These are phyloP conservation scores for Aelia acuminata DNA, from an alignment of 2,888 invertebrate genomes.

Conservation along the genomic window DNA sequence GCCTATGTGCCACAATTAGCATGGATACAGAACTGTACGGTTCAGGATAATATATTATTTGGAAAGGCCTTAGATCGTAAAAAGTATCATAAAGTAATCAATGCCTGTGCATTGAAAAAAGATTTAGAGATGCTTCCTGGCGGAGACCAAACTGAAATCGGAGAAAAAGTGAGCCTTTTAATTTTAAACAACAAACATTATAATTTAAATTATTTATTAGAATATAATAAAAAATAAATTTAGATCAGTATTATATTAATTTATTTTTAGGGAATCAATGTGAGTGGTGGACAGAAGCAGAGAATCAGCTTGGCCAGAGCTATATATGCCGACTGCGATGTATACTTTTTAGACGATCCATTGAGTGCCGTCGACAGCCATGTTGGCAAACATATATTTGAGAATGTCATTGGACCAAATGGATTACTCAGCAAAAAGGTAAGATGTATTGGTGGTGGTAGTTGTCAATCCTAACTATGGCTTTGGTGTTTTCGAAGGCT, in stretches of 20 bases:
- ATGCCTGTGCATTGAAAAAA: constrained; percentile 90
- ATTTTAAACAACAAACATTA: neutral
- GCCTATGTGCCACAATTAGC: constrained; percentile 96
- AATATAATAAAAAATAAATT: too few relatives aligned
- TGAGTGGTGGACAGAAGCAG: constrained; percentile 72
- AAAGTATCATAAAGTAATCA: constrained; percentile 84
- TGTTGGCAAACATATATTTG: constrained; percentile 77
- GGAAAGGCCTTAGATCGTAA: constrained; percentile 81
- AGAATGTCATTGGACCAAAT: constrained; percentile 74
- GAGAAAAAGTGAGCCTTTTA: constrained; percentile 79
- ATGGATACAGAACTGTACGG: constrained; percentile 97
- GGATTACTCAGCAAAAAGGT: constrained; percentile 69
- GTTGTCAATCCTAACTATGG: too few relatives aligned
- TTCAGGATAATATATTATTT: constrained; percentile 94
- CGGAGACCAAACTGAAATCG: constrained; percentile 97
- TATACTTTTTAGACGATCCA: constrained; percentile 76
- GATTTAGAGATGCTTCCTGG: constrained; percentile 95
- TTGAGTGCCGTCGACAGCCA: constrained; percentile 78
- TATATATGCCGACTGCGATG: constrained; percentile 70
- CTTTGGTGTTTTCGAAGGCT: too few relatives aligned
- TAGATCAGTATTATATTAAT: too few relatives aligned
- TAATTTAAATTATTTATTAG: too few relatives aligned
- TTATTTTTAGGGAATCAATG: constrained; percentile 70
- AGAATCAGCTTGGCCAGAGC: constrained; percentile 72
- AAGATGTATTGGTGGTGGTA: neutral